A percentile compares a stretch with the other conserved stretches of the same genome.
phyloP scores from a whole-genome alignment of 2,888 invertebrate species.

The Pachymerium ferrugineum region DNA sequence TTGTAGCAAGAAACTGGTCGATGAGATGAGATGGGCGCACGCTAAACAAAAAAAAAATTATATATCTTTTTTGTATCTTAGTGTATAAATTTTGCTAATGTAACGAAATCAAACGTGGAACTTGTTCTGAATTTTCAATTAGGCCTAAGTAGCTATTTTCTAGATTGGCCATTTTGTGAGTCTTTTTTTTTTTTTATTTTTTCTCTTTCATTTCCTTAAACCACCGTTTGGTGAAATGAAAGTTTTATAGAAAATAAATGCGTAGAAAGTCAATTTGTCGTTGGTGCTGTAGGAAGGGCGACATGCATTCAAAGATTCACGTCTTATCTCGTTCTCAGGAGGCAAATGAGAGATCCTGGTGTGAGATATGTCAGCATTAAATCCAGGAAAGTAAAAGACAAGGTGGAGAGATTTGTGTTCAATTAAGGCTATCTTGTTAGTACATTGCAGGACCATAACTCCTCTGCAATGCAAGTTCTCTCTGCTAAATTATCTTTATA shows the following conservation, averaged over 20 bases:
- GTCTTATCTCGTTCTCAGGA: slow-evolving; percentile 27
- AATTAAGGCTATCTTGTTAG: slow-evolving; percentile 27
- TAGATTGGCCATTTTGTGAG: too few species aligned
- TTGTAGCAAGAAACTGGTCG: slow-evolving; percentile 21
- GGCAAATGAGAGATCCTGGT: slow-evolving; percentile 19
- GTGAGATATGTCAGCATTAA: slow-evolving; percentile 24
- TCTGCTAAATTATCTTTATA: slow-evolving; percentile 23
- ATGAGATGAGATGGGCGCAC: slow-evolving; percentile 6
- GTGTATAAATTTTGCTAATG: too few species aligned
- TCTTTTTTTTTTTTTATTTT: not conserved
- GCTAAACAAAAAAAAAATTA: not conserved
- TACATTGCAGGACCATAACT: slow-evolving; percentile 23
- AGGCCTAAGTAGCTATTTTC: too few species aligned
- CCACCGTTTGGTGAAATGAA: too few species aligned
- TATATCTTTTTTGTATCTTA: not conserved
- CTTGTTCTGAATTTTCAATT: not conserved
- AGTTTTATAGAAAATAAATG: not conserved
- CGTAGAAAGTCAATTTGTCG: slow-evolving; percentile 10
- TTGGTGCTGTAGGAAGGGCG: not conserved
- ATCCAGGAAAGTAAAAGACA: slow-evolving; percentile 24
- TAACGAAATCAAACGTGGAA: not conserved
- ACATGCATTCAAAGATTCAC: slow-evolving; percentile 24
- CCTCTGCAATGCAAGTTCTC: slow-evolving; percentile 17
- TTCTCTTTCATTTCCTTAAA: not conserved
- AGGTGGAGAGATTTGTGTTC: slow-evolving; percentile 22